Percentiles rank a stretch among this genome's conserved stretches.
Conservation (phyloP, 2,797 vertebrate species). For the Aulostomus chinensis region DNA sequence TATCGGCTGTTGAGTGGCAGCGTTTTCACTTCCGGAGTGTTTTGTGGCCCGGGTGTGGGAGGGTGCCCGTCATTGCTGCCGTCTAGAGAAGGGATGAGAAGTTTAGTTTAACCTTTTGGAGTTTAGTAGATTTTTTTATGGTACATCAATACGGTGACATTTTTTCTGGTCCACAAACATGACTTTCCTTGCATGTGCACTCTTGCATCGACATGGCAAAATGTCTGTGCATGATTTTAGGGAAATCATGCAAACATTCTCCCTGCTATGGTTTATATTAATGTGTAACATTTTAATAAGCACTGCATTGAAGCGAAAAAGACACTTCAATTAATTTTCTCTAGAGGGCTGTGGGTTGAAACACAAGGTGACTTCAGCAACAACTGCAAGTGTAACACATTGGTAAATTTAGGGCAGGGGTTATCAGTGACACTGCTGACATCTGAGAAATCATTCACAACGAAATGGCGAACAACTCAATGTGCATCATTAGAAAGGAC, state of each 20-base stretch:
- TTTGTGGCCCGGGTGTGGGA: constrained; percentile 94
- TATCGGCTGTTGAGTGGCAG: constrained; percentile 84
- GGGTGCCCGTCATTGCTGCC: constrained; percentile 95
- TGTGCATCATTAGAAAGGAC: constrained; percentile 41
- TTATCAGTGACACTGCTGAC: constrained; percentile 65
- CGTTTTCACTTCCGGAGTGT: constrained; percentile 95
- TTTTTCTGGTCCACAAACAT: constrained; percentile 27
- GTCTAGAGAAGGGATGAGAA: constrained; percentile 82
- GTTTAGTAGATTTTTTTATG: background rate
- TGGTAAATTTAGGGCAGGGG: constrained; percentile 52
- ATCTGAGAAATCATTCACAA: constrained; percentile 64
- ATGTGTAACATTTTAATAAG: constrained; percentile 16
- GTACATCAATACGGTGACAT: constrained; percentile 8
- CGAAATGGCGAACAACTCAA: constrained; percentile 49
- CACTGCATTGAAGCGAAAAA: constrained; percentile 32
- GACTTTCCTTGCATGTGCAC: constrained; percentile 26
- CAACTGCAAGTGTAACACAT: constrained; percentile 61
- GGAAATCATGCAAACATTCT: no score
- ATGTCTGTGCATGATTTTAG: no score
- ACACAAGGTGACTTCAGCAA: constrained; percentile 61
- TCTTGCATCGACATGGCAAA: background rate
- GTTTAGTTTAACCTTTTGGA: constrained; percentile 4
- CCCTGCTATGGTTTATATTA: constrained; percentile 1
- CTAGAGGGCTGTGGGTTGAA: constrained; percentile 49
- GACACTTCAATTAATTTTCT: constrained; percentile 39